A percentile compares a stretch with the other conserved stretches of the same genome.
These are phyloP conservation scores for Plodia interpunctella DNA, from an alignment of 1,140 invertebrate genomes.

Conservation along the genomic window DNA sequence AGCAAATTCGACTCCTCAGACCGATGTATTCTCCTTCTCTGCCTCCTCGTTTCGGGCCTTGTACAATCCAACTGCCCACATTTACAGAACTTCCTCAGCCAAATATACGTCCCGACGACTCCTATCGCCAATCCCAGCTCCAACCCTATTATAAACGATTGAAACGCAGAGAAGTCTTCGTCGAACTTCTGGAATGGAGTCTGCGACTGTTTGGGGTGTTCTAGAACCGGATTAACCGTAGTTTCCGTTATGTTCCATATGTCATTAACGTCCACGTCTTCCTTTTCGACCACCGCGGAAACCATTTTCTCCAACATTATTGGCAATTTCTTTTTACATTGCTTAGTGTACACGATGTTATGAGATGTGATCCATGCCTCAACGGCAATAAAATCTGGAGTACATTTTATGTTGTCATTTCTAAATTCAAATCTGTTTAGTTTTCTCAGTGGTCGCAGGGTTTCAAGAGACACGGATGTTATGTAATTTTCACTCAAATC, in stretches of 20 bases:
- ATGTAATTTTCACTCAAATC: slow-evolving; percentile 76
- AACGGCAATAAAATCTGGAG: slow-evolving; percentile 49
- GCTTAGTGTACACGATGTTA: slow-evolving; percentile 50
- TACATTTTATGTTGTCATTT: slow-evolving; percentile 70
- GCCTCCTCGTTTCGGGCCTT: slow-evolving; percentile 30
- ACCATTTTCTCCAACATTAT: slow-evolving; percentile 73
- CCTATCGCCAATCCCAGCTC: slow-evolving; percentile 66
- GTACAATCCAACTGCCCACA: slow-evolving; percentile 42
- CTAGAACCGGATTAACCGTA: slow-evolving; percentile 25
- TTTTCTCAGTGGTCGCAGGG: slow-evolving; percentile 58
- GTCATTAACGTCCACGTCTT: slow-evolving; percentile 46
- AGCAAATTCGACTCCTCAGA: slow-evolving; percentile 59
- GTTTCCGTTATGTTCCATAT: slow-evolving; percentile 62
- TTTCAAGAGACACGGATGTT: slow-evolving; percentile 54
- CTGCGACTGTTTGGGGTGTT: slow-evolving; percentile 26
- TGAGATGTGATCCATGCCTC: slow-evolving; percentile 57
- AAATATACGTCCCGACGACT: slow-evolving; percentile 63
- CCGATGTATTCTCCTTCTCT: slow-evolving; percentile 40
- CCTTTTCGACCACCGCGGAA: slow-evolving; percentile 33
- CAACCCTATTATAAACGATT: slow-evolving; percentile 63
- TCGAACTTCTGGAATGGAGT: slow-evolving; percentile 64
- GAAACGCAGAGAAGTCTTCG: slow-evolving; percentile 59
- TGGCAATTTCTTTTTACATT: slow-evolving; percentile 45
- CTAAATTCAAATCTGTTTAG: slow-evolving; percentile 61
- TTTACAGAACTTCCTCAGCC: slow-evolving; percentile 55